Percentiles rank a stretch among this genome's conserved stretches.
These are phyloP conservation scores for Phymatocera aterrima DNA, from an alignment of 2,888 invertebrate species.

Conservation along the genomic window DNA sequence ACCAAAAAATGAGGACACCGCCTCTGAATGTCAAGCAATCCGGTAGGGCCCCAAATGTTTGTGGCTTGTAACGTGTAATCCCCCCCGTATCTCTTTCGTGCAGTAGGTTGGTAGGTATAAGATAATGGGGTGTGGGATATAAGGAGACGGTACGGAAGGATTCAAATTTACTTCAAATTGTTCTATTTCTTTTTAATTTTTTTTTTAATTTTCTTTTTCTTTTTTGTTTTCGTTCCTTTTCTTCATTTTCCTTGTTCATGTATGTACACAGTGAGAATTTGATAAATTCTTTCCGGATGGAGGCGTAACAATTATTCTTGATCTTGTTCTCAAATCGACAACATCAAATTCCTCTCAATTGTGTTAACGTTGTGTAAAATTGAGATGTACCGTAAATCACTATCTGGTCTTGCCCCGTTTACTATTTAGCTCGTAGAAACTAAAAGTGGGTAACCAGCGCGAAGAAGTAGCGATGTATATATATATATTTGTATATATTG, in stretches of 20 bases:
- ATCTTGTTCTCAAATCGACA: background rate
- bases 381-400: background rate
- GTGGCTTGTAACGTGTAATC: constrained; percentile 19
- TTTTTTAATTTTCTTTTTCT: too few relatives aligned
- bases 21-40: constrained; percentile 33
- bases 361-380: background rate
- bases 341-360: background rate
- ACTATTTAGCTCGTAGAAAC: constrained; percentile 35
- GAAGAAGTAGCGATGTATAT: constrained; percentile 16
- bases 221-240: too few relatives aligned
- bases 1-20: constrained; percentile 36
- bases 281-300: too few relatives aligned
- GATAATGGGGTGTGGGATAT: too few relatives aligned
- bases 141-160: too few relatives aligned
- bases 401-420: constrained; percentile 31
- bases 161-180: too few relatives aligned
- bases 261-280: too few relatives aligned
- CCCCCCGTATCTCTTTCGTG: background rate
- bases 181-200: too few relatives aligned
- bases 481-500: too few relatives aligned
- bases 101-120: background rate
- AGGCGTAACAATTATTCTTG: background rate
- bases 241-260: too few relatives aligned
- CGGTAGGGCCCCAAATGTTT: constrained; percentile 30
- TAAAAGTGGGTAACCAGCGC: constrained; percentile 45